These are phyloP conservation scores for Lumbricus terrestris DNA, from an alignment of 2,888 invertebrate genomes.

Conservation along the genomic window DNA sequence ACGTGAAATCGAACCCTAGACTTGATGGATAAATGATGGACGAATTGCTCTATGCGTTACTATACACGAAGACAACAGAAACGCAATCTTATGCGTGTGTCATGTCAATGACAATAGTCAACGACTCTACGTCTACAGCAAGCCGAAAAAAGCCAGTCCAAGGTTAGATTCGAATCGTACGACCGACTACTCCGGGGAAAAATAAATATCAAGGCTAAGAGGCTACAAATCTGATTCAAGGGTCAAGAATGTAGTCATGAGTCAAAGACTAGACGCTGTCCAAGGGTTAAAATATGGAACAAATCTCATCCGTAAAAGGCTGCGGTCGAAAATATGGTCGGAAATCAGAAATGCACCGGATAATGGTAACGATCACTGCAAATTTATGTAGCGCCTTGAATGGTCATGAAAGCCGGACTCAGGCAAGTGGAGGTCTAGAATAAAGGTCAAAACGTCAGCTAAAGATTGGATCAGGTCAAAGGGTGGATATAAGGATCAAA, in stretches of 20 bases:
- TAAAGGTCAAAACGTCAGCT: no score
- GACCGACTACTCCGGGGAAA: not conserved
- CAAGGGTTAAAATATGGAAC: not conserved
- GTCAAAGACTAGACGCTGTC: not conserved
- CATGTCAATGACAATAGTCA: not conserved
- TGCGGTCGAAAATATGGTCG: not conserved
- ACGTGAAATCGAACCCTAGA: conserved; percentile 3
- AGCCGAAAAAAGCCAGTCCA: not conserved
- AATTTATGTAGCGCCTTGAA: no score
- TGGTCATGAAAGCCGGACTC: no score
- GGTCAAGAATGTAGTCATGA: not conserved
- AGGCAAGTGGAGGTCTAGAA: no score
- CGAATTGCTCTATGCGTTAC: not conserved
- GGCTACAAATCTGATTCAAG: not conserved
- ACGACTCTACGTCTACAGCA: not conserved
- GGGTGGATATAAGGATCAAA: no score
- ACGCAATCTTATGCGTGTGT: not conserved
- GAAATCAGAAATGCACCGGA: not conserved
- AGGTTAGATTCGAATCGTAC: no score
- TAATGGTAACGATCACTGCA: no score
- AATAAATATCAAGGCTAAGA: not conserved
- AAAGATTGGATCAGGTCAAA: no score
- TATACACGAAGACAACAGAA: not conserved
- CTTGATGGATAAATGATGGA: not conserved
- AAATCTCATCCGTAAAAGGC: not conserved